phyloP scores from a whole-genome alignment of 2,888 invertebrate species.

The Exocentrus adspersus region DNA sequence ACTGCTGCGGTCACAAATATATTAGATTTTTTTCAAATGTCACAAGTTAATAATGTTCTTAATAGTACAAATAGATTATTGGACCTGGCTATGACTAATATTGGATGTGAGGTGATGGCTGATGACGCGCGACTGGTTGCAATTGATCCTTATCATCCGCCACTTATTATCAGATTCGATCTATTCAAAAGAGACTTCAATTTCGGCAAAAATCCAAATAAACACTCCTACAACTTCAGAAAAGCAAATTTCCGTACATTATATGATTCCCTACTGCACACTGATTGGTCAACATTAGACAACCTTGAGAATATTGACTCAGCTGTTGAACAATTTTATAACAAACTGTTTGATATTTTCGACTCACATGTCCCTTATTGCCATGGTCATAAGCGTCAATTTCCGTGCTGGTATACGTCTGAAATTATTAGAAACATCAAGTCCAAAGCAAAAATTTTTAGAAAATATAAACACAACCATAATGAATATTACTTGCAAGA shows the following conservation, averaged over 20 bases:
- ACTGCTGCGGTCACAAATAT: background rate
- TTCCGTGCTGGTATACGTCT: no score
- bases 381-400: no score
- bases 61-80: background rate
- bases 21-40: background rate
- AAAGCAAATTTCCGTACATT: no score
- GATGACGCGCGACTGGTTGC: background rate
- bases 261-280: background rate
- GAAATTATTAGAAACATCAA: no score
- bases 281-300: background rate
- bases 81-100: background rate
- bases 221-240: background rate
- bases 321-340: background rate
- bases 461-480: background rate
- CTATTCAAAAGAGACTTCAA: background rate
- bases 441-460: background rate
- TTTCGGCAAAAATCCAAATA: background rate
- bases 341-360: no score
- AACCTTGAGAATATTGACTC: background rate
- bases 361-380: no score
- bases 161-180: no score
- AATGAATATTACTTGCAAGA: background rate
- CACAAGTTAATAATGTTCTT: background rate
- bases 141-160: background rate
- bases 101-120: background rate